Evolutionary conservation across 2,888 invertebrate species (phyloP).

Genomic region (Troides helena): DNA sequence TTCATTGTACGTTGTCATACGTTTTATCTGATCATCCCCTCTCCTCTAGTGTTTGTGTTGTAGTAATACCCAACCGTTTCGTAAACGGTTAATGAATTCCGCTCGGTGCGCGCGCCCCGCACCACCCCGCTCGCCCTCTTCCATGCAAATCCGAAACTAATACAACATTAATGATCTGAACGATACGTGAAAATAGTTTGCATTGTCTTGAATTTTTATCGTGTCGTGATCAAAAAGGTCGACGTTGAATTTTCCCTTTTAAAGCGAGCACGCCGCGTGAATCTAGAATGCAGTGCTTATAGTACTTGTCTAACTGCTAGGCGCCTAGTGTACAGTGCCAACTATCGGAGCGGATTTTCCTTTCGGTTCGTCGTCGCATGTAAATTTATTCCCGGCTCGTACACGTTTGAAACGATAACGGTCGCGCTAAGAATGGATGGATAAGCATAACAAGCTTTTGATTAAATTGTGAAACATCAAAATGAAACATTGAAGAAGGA

Average conservation of each 20-base stretch:
- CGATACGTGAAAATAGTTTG: conserved; percentile 32
- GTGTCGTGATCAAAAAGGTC: conserved; percentile 31
- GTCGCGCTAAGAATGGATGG: conserved; percentile 10
- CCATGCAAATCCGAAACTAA: conserved; percentile 18
- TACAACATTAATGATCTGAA: conserved; percentile 26
- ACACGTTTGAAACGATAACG: conserved; percentile 14
- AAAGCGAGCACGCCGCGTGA: conserved; percentile 22
- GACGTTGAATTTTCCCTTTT: conserved; percentile 34
- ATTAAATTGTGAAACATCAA: no score
- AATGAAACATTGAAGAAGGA: no score
- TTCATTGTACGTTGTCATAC: no score
- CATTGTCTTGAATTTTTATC: conserved; percentile 33
- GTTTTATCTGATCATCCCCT: no score
- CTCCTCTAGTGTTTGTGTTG: no score
- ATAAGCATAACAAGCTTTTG: not conserved
- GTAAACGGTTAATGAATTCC: no score
- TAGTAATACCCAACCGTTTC: no score
- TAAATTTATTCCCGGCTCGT: conserved; percentile 19
- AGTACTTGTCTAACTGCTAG: conserved; percentile 9
- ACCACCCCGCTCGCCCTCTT: not conserved
- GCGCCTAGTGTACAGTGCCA: not conserved
- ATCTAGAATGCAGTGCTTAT: conserved; percentile 2
- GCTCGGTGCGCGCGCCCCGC: no score
- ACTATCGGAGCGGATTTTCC: conserved; percentile 22
- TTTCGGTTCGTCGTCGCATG: conserved; percentile 14